Conservation (phyloP, 1,140 invertebrate genomes). For the Drosophila sp. region DNA sequence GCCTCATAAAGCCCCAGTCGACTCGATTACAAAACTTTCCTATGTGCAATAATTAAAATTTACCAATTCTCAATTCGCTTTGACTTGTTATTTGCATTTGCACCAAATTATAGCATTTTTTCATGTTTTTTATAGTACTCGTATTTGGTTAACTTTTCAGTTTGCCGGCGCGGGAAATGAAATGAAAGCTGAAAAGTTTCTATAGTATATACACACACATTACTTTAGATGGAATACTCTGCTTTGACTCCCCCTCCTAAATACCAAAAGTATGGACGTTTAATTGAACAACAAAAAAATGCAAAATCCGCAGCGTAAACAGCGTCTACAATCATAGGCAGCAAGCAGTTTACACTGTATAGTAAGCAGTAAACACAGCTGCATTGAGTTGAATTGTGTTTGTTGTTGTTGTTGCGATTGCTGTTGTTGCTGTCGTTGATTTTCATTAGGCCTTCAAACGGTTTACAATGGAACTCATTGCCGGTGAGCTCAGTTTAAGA, state of each 20-base stretch:
- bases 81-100: constrained; percentile 20
- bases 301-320: constrained; percentile 35
- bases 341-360: constrained; percentile 1
- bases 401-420: constrained; percentile 35
- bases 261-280: constrained; percentile 31
- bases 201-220: constrained; percentile 15
- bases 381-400: constrained; percentile 44
- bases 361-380: constrained; percentile 36
- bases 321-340: constrained; percentile 33
- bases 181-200: constrained; percentile 62
- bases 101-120: constrained; percentile 13
- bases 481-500: constrained; percentile 10
- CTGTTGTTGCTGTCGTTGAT: constrained; percentile 49
- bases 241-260: constrained; percentile 31
- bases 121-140: constrained; percentile 17
- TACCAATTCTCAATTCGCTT: constrained; percentile 24
- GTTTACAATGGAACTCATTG: constrained; percentile 60
- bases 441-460: constrained; percentile 64
- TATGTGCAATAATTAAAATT: constrained; percentile 40
- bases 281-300: constrained; percentile 77
- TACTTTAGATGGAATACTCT: constrained; percentile 4
- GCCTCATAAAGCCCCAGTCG: constrained; percentile 17
- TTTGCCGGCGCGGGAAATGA: constrained; percentile 43
- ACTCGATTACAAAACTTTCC: constrained; percentile 41
- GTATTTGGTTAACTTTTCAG: constrained; percentile 16